Conservation (phyloP, 2,113 vertebrate species). For the Phaethornis superciliosus region DNA sequence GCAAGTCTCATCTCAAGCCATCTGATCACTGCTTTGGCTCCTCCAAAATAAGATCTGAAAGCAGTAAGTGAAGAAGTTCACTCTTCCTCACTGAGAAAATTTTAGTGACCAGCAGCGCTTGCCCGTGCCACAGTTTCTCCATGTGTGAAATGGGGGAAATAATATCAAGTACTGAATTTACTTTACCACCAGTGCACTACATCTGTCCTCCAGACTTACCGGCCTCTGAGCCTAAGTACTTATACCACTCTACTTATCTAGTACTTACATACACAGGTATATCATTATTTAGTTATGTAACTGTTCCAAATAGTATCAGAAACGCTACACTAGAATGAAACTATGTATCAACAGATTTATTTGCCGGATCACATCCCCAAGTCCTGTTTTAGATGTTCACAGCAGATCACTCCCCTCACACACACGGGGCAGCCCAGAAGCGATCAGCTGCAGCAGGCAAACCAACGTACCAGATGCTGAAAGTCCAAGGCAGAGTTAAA, state of each 20-base stretch:
- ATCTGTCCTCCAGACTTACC: accelerated
- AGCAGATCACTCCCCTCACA: accelerated
- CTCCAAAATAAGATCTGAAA: not conserved
- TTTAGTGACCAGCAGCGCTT: not conserved
- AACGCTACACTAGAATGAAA: accelerated
- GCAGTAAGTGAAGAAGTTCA: not conserved
- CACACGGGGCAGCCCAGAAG: not conserved
- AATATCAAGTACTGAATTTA: not conserved
- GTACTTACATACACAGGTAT: not conserved
- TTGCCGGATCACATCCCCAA: too few relatives aligned
- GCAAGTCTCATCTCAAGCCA: not conserved
- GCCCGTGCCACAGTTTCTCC: not conserved
- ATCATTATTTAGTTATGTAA: accelerated
- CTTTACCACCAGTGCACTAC: not conserved
- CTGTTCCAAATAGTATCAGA: accelerated
- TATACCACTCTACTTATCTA: too few relatives aligned
- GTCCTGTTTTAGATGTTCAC: accelerated
- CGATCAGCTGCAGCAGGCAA: accelerated
- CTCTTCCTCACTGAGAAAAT: not conserved
- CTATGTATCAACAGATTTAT: accelerated
- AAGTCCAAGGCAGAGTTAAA: accelerated
- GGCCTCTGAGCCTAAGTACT: accelerated
- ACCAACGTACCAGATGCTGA: not conserved
- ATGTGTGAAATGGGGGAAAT: accelerated
- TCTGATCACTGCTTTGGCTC: not conserved